phyloP scores from a whole-genome alignment of 2,113 vertebrate genomes.

The Pachycephala philippinensis region DNA sequence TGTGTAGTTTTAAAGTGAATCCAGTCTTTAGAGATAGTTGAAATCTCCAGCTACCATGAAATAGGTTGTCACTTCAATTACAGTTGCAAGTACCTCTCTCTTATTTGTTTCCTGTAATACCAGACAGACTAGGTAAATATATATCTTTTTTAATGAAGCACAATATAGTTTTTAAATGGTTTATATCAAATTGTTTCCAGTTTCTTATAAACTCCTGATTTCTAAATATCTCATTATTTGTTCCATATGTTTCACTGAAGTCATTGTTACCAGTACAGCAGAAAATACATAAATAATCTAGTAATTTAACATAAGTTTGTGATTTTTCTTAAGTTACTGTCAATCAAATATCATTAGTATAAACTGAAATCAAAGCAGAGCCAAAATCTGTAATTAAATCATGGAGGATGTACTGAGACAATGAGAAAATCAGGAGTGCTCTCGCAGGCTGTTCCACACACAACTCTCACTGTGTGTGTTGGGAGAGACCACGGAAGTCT shows the following conservation, averaged over 20 bases:
- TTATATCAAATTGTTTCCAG: constrained; percentile 73
- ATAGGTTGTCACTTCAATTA: constrained; percentile 63
- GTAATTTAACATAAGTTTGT: constrained; percentile 62
- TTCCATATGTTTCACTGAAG: constrained; percentile 76
- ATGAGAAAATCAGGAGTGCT: constrained; percentile 34
- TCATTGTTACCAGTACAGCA: constrained; percentile 69
- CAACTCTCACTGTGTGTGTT: neutral
- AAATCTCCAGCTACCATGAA: constrained; percentile 63
- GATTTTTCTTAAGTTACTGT: constrained; percentile 71
- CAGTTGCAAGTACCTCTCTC: constrained; percentile 59
- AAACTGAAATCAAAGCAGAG: constrained; percentile 67
- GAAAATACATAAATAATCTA: constrained; percentile 69
- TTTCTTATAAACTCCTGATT: constrained; percentile 71
- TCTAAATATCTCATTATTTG: constrained; percentile 70
- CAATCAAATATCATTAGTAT: constrained; percentile 67
- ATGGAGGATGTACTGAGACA: constrained; percentile 36
- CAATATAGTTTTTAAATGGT: constrained; percentile 69
- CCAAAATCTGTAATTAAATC: constrained; percentile 54
- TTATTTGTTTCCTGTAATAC: constrained; percentile 66
- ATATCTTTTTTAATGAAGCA: constrained; percentile 71
- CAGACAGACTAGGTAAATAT: constrained; percentile 69
- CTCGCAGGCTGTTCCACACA: neutral
- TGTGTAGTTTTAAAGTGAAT: constrained; percentile 35
- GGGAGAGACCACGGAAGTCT: neutral
- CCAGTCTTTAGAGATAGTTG: constrained; percentile 34